Percentiles rank a stretch among this genome's conserved stretches.
These are phyloP conservation scores for Butorides virescens DNA, from an alignment of 2,113 vertebrate genomes.

Conservation along the genomic window DNA sequence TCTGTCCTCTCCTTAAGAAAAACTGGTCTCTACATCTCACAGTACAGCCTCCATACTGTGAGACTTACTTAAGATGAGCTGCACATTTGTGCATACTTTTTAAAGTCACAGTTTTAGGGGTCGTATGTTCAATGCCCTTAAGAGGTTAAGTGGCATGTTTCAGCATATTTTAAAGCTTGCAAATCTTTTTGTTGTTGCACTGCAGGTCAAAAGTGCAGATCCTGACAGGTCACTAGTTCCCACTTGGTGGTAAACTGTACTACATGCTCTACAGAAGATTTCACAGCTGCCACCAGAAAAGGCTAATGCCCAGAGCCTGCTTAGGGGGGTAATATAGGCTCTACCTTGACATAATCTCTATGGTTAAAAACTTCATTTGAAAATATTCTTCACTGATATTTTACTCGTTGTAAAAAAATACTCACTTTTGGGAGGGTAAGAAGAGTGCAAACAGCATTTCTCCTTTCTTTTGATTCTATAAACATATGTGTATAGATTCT, in stretches of 20 bases:
- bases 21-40: neutral
- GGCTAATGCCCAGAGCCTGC: neutral
- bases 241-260: neutral
- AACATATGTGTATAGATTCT: neutral
- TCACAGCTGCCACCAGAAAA: neutral
- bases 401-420: neutral
- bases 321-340: neutral
- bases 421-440: neutral
- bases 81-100: neutral
- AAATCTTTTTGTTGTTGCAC: neutral
- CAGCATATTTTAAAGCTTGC: neutral
- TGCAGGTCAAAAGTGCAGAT: slow-evolving; percentile 21
- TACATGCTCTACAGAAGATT: neutral
- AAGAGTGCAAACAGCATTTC: neutral
- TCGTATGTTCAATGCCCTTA: neutral
- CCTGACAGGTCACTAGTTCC: neutral
- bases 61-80: neutral
- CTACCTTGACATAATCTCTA: neutral
- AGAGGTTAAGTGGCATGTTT: neutral
- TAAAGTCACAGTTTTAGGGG: neutral
- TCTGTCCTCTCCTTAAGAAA: neutral
- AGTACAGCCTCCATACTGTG: neutral
- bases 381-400: neutral
- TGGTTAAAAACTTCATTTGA: neutral
- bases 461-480: neutral